These are phyloP conservation scores for Micromesistius poutassou DNA, from an alignment of 2,797 vertebrate genomes.

Conservation along the genomic window DNA sequence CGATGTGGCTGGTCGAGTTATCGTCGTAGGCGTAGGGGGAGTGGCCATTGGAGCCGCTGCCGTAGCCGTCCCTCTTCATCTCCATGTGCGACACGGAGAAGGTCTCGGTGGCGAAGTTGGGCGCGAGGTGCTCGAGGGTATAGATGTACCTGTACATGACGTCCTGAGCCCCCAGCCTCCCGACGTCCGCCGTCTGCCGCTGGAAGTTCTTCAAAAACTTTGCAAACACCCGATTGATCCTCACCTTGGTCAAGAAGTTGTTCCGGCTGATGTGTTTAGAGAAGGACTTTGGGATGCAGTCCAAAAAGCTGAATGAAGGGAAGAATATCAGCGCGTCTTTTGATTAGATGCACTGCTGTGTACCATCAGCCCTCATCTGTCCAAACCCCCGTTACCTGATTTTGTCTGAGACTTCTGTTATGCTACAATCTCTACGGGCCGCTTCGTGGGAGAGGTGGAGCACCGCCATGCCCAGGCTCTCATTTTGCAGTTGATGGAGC, in stretches of 20 bases:
- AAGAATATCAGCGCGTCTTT: background rate
- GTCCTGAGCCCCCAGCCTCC: conserved; percentile 71
- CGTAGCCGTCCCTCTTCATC: conserved; percentile 59
- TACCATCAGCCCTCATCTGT: background rate
- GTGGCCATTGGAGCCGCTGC: conserved; percentile 51
- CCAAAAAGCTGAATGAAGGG: conserved; percentile 74
- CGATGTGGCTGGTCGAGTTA: conserved; percentile 25
- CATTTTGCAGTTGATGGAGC: conserved; percentile 82
- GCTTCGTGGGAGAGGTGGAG: conserved; percentile 86
- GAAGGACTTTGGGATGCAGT: conserved; percentile 87
- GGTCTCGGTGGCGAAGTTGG: conserved; percentile 75
- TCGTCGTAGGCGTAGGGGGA: conserved; percentile 20
- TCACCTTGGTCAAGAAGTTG: conserved; percentile 78
- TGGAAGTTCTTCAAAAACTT: conserved; percentile 83
- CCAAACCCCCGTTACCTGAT: conserved; percentile 68
- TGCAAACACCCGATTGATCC: conserved; percentile 78
- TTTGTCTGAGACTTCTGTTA: conserved; percentile 81
- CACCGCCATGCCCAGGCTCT: conserved; percentile 92
- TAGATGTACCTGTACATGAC: conserved; percentile 90
- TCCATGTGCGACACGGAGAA: conserved; percentile 68
- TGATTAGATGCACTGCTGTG: background rate
- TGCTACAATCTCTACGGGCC: conserved; percentile 61
- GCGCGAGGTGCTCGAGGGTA: conserved; percentile 83
- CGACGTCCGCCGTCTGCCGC: conserved; percentile 71
- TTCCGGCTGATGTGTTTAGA: conserved; percentile 75